Evolutionary conservation across 2,113 vertebrate genomes (phyloP), one percentile per base, ranked within the genome.

Genomic region (Hippocampus abdominalis): DNA sequence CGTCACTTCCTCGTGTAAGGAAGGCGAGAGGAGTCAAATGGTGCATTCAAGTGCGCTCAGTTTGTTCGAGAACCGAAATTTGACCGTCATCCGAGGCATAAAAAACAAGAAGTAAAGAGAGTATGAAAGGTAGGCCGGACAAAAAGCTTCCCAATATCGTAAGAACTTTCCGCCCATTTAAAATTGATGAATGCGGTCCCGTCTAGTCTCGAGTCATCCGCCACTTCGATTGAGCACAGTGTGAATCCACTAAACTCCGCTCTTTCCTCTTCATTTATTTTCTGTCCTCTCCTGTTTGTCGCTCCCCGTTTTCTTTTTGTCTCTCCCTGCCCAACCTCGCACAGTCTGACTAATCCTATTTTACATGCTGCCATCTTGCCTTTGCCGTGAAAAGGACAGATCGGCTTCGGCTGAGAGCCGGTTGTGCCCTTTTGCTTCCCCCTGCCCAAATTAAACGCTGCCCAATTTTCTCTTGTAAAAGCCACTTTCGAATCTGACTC

Each of bases 401-500:
- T 64, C 23, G 16, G 8, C 39, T 42, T 51, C 7, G 21, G 29
- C 64, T 56, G 57, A 66, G 36, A 75, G 61, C 51, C 18, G 49
- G 20, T 44, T 68, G 29, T 32, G 40, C 67, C 60, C 69, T 71
- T 71, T 71, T 78, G 63, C 68, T 71, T 53, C 3, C 8, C 56
- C 16, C 12, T 12, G 71, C 25, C 15, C 25, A 44, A 70, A n/a
- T 66, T 4, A 7, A 71, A 66, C 57, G 65, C 18, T 69, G 40
- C 71, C 66, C 40, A 69, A 49, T 68, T 72, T 72, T 40, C 51
- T 68, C 3, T 0, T 32, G 42, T 66, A 73, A 81, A 77, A 77
- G 72, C 70, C 66, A 21, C 44, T 70, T 70, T 71, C 44, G 81
- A 84, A 85, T 85, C 76, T 79, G 78, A 79, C 74, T 76, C 49